Evolutionary conservation across 1,140 invertebrate genomes (phyloP).

Genomic region (Heliconius hewitsoni): DNA sequence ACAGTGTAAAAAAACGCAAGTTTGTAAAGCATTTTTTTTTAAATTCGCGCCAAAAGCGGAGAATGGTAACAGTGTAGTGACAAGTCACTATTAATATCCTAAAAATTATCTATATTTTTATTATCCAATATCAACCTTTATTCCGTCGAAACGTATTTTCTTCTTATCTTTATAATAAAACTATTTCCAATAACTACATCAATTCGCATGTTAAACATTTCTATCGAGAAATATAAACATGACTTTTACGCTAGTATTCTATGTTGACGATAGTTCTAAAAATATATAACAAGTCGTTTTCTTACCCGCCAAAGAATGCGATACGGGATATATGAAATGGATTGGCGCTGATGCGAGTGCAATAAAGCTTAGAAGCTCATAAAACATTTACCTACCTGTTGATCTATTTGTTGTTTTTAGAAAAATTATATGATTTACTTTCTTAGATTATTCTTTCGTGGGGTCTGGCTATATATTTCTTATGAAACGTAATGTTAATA

Average conservation of each 20-base stretch:
- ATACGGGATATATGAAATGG: constrained; percentile 28
- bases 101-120: too few relatives aligned
- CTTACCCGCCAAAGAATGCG: constrained; percentile 32
- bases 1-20: constrained; percentile 1
- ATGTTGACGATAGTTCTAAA: constrained; percentile 32
- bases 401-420: constrained; percentile 35
- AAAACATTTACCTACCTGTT: constrained; percentile 50
- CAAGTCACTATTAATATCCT: too few relatives aligned
- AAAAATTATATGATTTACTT: background rate
- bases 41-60: background rate
- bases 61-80: too few relatives aligned
- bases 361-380: constrained; percentile 35
- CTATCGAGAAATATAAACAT: background rate
- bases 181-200: background rate
- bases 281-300: constrained; percentile 29
- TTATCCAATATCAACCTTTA: too few relatives aligned
- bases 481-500: background rate
- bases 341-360: constrained; percentile 24
- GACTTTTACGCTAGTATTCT: constrained; percentile 29
- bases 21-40: background rate
- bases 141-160: too few relatives aligned
- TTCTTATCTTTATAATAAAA: background rate
- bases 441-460: background rate
- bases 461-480: background rate
- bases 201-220: constrained; percentile 6